phyloP scores from a whole-genome alignment of 2,797 vertebrate genomes.

The Phataginus tricuspis region DNA sequence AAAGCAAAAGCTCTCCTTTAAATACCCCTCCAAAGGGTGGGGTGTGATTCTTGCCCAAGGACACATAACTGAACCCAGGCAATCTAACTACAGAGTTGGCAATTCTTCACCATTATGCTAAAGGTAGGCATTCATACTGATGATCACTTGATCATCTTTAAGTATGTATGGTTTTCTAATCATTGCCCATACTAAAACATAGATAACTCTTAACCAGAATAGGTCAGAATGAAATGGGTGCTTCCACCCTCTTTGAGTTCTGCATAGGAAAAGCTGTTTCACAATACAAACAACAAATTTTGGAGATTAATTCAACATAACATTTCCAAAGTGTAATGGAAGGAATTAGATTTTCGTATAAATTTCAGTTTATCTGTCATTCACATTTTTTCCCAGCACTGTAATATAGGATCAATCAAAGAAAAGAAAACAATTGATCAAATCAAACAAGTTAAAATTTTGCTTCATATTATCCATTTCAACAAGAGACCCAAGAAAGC shows the following conservation, averaged over 20 bases:
- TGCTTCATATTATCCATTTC: neutral
- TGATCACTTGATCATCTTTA: neutral
- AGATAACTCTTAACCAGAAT: neutral
- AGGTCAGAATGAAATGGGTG: neutral
- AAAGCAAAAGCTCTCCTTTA: neutral
- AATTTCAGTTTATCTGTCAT: neutral
- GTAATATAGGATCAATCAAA: neutral
- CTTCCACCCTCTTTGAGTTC: neutral
- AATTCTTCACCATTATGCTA: accelerated
- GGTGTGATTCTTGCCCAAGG: neutral
- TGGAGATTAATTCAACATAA: neutral
- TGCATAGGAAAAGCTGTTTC: neutral
- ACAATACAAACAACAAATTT: neutral
- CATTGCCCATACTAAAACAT: neutral
- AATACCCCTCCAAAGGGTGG: neutral
- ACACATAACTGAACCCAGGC: neutral
- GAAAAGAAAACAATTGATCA: neutral
- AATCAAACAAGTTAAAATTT: neutral
- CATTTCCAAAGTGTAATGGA: neutral
- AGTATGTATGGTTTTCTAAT: neutral
- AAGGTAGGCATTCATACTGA: neutral
- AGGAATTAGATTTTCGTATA: neutral
- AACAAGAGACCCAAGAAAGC: neutral
- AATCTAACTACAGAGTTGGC: neutral
- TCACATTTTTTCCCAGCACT: neutral